Percentiles rank a stretch among this genome's conserved stretches.
Evolutionary conservation across 2,113 vertebrate species (phyloP).

Genomic region (Platysternon megacephalum): DNA sequence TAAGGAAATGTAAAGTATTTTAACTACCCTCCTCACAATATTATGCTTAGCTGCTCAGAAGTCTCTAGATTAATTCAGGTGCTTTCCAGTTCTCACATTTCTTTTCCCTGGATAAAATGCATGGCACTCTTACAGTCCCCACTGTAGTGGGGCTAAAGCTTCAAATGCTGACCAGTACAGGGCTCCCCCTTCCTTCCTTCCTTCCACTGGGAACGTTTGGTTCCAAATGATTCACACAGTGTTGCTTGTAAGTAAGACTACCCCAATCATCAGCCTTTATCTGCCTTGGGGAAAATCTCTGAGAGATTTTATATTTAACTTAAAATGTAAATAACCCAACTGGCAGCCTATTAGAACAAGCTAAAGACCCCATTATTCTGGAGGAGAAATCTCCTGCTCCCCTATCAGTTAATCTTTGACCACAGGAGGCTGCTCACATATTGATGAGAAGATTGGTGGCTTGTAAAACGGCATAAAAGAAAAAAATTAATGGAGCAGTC

Average conservation of each 20-base stretch:
- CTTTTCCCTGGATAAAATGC: rapidly evolving
- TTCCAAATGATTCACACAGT: not conserved
- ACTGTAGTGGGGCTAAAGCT: not conserved
- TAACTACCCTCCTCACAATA: too few relatives aligned
- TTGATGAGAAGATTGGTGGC: not conserved
- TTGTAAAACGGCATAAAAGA: not conserved
- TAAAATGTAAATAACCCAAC: slow-evolving; percentile 52
- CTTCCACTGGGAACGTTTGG: rapidly evolving
- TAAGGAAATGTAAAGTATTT: too few relatives aligned
- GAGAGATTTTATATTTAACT: not conserved
- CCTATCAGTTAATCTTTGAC: slow-evolving; percentile 55
- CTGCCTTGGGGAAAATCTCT: not conserved
- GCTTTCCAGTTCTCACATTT: not conserved
- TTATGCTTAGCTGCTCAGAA: not conserved
- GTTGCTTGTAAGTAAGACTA: not conserved
- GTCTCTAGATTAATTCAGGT: not conserved
- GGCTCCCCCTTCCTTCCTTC: not conserved
- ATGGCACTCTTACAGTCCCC: rapidly evolving
- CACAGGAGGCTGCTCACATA: not conserved
- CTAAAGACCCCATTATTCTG: slow-evolving; percentile 35
- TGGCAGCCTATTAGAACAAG: slow-evolving; percentile 29
- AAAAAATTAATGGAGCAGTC: not conserved
- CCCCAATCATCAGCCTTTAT: not conserved
- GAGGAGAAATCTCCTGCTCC: slow-evolving; percentile 51
- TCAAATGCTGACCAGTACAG: not conserved